phyloP scores from a whole-genome alignment of 2,797 vertebrate species.

The Phylloscopus collybita region DNA sequence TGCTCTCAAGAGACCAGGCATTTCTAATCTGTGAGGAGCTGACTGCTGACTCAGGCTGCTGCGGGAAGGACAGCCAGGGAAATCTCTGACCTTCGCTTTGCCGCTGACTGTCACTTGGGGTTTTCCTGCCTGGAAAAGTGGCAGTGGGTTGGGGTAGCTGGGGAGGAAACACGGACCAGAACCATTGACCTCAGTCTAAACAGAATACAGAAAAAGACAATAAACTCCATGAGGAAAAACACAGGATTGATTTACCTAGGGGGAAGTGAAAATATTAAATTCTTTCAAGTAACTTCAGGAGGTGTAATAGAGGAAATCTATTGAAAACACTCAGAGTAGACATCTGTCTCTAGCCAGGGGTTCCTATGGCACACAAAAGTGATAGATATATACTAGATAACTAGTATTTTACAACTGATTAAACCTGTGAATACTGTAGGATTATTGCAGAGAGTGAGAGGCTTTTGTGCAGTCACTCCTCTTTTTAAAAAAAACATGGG shows the following conservation, averaged over 20 bases:
- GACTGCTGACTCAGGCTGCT: constrained; percentile 41
- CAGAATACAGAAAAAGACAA: constrained; percentile 53
- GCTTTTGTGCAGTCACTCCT: neutral
- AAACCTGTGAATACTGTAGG: neutral
- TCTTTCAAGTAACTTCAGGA: constrained; percentile 56
- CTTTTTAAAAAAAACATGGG: neutral
- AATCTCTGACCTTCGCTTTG: constrained; percentile 51
- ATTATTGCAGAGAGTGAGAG: neutral
- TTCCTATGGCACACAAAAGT: neutral
- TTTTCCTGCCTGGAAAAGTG: constrained; percentile 51
- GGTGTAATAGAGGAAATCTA: constrained; percentile 31
- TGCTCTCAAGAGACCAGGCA: neutral
- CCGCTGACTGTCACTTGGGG: neutral
- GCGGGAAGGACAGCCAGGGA: constrained; percentile 16
- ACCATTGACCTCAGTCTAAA: constrained; percentile 40
- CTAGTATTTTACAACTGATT: neutral
- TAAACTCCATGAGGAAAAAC: constrained; percentile 34
- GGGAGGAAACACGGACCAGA: constrained; percentile 45
- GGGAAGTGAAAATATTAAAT: constrained; percentile 59
- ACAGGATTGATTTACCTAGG: constrained; percentile 30
- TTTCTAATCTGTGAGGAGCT: neutral
- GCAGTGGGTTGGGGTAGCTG: neutral
- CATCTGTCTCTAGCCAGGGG: neutral
- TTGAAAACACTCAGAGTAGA: constrained; percentile 7
- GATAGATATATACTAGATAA: neutral